These are phyloP conservation scores for Cerastis rubricosa DNA, from an alignment of 2,888 invertebrate species.

Conservation along the genomic window DNA sequence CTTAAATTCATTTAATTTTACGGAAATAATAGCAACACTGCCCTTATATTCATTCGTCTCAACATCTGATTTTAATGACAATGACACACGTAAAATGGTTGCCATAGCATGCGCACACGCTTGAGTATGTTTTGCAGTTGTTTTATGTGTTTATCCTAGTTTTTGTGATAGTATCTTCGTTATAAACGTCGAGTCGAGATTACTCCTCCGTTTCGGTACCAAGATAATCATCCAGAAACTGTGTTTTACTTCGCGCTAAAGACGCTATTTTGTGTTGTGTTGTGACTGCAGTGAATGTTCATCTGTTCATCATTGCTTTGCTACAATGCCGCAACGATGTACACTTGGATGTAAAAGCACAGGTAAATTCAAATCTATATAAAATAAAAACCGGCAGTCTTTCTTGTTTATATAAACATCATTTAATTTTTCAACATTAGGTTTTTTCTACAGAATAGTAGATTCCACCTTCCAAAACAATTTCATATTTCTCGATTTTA, in stretches of 20 bases:
- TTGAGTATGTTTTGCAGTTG: background rate
- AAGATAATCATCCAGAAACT: background rate
- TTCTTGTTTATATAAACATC: too few species aligned
- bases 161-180: background rate
- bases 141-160: background rate
- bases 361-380: background rate
- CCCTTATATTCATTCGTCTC: too few species aligned
- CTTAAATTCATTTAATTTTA: too few species aligned
- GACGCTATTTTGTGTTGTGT: slow-evolving; percentile 1
- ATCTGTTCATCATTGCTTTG: background rate
- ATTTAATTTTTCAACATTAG: too few species aligned
- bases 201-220: slow-evolving; percentile 3
- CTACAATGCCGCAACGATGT: slow-evolving; percentile 2
- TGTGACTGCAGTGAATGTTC: slow-evolving; percentile 3
- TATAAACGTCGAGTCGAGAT: slow-evolving; percentile 4
- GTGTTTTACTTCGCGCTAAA: background rate
- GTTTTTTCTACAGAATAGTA: too few species aligned
- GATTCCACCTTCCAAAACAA: too few species aligned
- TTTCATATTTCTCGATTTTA: too few species aligned
- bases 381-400: too few species aligned
- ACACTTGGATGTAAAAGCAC: background rate
- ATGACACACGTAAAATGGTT: too few species aligned
- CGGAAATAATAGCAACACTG: too few species aligned
- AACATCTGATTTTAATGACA: too few species aligned
- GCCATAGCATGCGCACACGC: background rate